Conservation (phyloP, 1,140 invertebrate species). For the Ditylenchus dipsaci region DNA sequence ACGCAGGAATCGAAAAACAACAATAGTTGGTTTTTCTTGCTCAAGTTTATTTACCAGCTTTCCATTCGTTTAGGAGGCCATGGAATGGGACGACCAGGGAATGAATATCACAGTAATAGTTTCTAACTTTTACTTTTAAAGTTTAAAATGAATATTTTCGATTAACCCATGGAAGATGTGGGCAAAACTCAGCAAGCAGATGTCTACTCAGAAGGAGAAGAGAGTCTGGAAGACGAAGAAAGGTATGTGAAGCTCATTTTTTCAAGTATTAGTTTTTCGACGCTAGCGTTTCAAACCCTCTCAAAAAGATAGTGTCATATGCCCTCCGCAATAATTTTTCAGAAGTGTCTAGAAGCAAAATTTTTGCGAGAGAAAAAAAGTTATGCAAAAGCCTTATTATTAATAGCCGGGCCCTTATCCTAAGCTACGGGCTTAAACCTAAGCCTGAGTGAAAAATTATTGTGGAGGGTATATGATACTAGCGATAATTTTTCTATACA, state of each 20-base stretch:
- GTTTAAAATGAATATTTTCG: constrained; percentile 24
- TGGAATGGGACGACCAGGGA: constrained; percentile 58
- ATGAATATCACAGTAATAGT: constrained; percentile 56
- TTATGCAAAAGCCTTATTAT: too few relatives aligned
- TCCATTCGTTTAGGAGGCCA: constrained; percentile 38
- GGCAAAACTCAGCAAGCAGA: constrained; percentile 14
- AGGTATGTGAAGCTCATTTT: constrained; percentile 21
- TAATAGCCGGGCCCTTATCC: too few relatives aligned
- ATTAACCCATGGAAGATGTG: neutral
- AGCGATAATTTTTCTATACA: neutral
- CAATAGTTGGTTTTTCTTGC: constrained; percentile 19
- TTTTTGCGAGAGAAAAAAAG: too few relatives aligned
- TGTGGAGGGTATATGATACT: too few relatives aligned
- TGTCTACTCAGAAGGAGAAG: constrained; percentile 42
- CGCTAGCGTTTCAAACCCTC: too few relatives aligned
- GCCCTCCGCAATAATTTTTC: too few relatives aligned
- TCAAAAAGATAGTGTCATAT: too few relatives aligned
- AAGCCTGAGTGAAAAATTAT: neutral
- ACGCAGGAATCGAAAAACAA: constrained; percentile 38
- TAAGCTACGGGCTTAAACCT: too few relatives aligned
- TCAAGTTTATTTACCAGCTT: constrained; percentile 15
- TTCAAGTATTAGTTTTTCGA: neutral
- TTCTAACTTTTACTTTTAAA: constrained; percentile 25
- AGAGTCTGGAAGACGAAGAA: constrained; percentile 40
- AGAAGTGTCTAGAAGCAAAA: too few relatives aligned